Conservation (phyloP, 2,888 invertebrate species). For the Epinotia nisella region DNA sequence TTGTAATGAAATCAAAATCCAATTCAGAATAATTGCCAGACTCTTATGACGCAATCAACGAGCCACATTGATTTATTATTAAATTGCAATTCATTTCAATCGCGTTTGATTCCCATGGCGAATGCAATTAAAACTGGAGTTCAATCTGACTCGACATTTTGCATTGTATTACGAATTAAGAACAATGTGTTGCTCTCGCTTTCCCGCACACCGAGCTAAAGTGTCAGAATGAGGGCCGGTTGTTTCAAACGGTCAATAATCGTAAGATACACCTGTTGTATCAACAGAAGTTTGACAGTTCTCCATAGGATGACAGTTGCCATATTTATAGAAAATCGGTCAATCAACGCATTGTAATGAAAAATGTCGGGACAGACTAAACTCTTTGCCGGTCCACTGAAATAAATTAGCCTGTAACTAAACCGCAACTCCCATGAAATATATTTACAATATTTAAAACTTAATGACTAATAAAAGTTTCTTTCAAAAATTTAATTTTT, state of each 20-base stretch:
- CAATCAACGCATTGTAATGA: neutral
- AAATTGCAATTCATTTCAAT: slow-evolving; percentile 26
- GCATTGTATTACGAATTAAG: neutral
- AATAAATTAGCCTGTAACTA: slow-evolving; percentile 10
- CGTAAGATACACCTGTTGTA: no score
- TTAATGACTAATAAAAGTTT: no score
- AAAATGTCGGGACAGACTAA: neutral
- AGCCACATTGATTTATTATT: slow-evolving; percentile 22
- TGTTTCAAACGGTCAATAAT: no score
- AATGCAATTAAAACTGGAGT: slow-evolving; percentile 27
- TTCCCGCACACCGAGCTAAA: neutral
- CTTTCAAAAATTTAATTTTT: no score
- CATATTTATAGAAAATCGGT: no score
- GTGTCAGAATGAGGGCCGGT: neutral
- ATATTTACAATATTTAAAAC: neutral
- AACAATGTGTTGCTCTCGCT: neutral
- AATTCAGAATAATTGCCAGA: neutral
- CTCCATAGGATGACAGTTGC: no score
- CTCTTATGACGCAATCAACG: neutral
- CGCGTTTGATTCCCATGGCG: slow-evolving; percentile 23
- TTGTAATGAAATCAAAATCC: slow-evolving; percentile 5
- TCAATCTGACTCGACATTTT: neutral
- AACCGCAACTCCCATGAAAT: slow-evolving; percentile 4
- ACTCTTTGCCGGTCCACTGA: neutral
- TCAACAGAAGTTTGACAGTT: no score